Evolutionary conservation across 2,888 invertebrate species (phyloP).

Genomic region (Noctua pronuba): DNA sequence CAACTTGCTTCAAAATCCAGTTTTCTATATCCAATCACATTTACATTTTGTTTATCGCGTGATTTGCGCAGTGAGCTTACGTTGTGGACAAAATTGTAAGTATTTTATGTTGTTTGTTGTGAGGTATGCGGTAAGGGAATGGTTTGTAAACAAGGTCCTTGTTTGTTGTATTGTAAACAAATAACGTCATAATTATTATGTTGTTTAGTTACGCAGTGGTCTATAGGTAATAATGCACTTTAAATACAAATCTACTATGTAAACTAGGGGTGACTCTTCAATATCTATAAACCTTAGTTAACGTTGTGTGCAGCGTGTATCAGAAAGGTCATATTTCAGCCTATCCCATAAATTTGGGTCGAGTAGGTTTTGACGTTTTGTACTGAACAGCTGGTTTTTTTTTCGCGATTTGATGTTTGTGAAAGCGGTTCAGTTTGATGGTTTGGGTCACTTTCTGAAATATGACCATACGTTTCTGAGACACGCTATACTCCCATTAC

Average conservation of each 20-base stretch:
- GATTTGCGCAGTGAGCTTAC: constrained; percentile 70
- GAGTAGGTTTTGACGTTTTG: no score
- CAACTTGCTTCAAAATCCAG: constrained; percentile 71
- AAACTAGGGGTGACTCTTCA: neutral
- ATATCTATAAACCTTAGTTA: neutral
- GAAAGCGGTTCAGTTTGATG: no score
- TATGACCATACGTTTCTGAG: no score
- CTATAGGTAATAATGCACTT: neutral
- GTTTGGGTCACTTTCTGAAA: no score
- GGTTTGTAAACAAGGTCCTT: constrained; percentile 39
- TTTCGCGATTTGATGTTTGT: no score
- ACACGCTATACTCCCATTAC: neutral
- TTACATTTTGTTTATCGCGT: constrained; percentile 84
- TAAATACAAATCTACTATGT: neutral
- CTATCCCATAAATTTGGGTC: no score
- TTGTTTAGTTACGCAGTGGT: neutral
- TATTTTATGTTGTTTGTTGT: constrained; percentile 6
- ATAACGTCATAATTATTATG: neutral
- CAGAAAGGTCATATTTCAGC: no score
- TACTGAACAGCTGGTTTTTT: no score
- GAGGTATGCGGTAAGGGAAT: constrained; percentile 13
- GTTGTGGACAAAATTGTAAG: constrained; percentile 57
- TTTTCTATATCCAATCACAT: constrained; percentile 76
- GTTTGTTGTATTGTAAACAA: constrained; percentile 46
- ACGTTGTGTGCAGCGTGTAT: neutral